Conservation (phyloP, 2,888 invertebrate genomes). For the Marasmarcha lunaedactyla region DNA sequence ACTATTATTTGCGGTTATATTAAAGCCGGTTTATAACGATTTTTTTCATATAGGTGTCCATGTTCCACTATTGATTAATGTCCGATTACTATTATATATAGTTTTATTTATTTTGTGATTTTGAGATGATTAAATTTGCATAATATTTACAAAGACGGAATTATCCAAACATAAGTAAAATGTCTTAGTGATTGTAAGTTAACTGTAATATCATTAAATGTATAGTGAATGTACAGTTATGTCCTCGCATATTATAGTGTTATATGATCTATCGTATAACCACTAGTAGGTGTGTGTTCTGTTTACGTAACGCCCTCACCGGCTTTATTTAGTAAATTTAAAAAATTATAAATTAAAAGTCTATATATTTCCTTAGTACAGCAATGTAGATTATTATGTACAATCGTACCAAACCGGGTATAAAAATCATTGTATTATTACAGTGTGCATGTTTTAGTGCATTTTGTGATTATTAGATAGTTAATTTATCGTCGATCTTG, state of each 20-base stretch:
- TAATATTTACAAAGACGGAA: too few species aligned
- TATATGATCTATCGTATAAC: background rate
- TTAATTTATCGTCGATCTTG: slow-evolving; percentile 69
- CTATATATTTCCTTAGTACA: slow-evolving; percentile 38
- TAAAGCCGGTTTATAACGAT: slow-evolving; percentile 14
- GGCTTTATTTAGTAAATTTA: slow-evolving; percentile 4
- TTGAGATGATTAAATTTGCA: background rate
- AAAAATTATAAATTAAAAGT: slow-evolving; percentile 31
- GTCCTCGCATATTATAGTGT: slow-evolving; percentile 34
- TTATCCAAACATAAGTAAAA: too few species aligned
- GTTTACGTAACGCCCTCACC: slow-evolving; percentile 10
- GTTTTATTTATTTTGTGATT: background rate
- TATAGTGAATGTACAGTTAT: slow-evolving; percentile 31
- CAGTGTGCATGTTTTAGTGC: slow-evolving; percentile 71
- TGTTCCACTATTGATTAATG: too few species aligned
- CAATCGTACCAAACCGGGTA: slow-evolving; percentile 48
- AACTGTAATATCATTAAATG: slow-evolving; percentile 29
- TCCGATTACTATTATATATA: too few species aligned
- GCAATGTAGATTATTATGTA: slow-evolving; percentile 21
- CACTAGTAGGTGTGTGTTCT: slow-evolving; percentile 14
- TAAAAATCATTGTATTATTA: slow-evolving; percentile 58
- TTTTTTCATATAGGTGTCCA: too few species aligned
- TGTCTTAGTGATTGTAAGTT: slow-evolving; percentile 10
- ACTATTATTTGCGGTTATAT: slow-evolving; percentile 11
- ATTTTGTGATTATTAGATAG: slow-evolving; percentile 70